Base-by-base conservation (phyloP, 2,113 vertebrate genomes). In the Channa maculata region DNA sequence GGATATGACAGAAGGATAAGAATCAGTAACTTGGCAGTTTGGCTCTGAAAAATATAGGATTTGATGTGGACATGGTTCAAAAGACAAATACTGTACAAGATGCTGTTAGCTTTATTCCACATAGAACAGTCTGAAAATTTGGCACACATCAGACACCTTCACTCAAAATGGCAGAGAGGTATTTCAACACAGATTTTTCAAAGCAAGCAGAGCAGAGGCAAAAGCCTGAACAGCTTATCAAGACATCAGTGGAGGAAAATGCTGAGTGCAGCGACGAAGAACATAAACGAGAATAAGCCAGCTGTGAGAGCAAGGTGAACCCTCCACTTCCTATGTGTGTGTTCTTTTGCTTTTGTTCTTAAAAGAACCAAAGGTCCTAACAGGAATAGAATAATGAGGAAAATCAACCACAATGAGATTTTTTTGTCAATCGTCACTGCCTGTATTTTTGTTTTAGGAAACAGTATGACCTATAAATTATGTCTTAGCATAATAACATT, bases 281-380 rank as follows among this genome's bases (percentile, higher is more conserved):
- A 65, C 78, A 82, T 66, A 58, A 51, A 75, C 77, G 72, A 87
- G 50, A 79, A 72, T 57, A 71, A 69, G 71, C 57, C 72, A 77
- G 67, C 82, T 79, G 74, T 71, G 67, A 83, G 74, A 75, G 69
- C 82, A 90, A 88, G 82, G 88, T 89, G 83, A 90, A 90, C 70
- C 77, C 63, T 61, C 2, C 8, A 33, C 59, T 70, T 71, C 66
- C 4, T 41, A 52, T 45, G 39, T 39, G 34, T 48, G 68, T 55
- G 51, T 54, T 50, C 59, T 54, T 37, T 61, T n/a, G 39, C 24
- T 62, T 74, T 62, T 76, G n/a, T 75, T 70, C 59, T 63, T 8
- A 64, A 46, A 55, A 71, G 62, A 66, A 80, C 79, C 59, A 60
- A 58, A 71, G 52, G 72, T 75, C 57, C 75, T 77, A n/a, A 79